phyloP scores from a whole-genome alignment of 2,888 invertebrate genomes.

The Drosophila anomalipes region DNA sequence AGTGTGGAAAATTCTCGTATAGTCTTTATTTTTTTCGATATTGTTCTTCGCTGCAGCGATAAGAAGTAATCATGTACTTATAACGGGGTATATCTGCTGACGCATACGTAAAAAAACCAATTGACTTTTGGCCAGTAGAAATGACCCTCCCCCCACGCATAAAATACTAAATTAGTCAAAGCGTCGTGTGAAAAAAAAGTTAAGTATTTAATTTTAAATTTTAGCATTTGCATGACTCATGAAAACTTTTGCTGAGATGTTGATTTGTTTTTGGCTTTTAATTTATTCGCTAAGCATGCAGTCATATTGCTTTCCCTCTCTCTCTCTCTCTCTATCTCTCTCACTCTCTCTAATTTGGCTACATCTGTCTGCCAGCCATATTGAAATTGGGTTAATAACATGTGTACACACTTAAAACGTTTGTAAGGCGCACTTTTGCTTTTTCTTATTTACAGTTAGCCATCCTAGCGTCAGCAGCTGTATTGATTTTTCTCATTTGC shows the following conservation, averaged over 20 bases:
- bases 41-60: constrained; percentile 35
- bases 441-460: constrained; percentile 42
- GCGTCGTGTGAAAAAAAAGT: constrained; percentile 43
- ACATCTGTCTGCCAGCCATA: constrained; percentile 56
- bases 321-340: neutral
- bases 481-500: constrained; percentile 79
- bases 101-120: constrained; percentile 52
- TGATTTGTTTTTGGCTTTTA: constrained; percentile 16
- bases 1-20: constrained; percentile 24
- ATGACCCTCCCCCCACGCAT: constrained; percentile 35
- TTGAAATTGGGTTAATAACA: constrained; percentile 76
- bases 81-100: constrained; percentile 50
- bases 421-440: constrained; percentile 61
- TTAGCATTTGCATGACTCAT: constrained; percentile 45
- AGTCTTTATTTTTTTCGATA: neutral
- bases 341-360: constrained; percentile 19
- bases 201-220: constrained; percentile 23
- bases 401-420: constrained; percentile 49
- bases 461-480: constrained; percentile 35
- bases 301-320: constrained; percentile 31
- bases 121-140: constrained; percentile 63
- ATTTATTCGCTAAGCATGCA: constrained; percentile 40
- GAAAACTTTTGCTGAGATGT: constrained; percentile 32
- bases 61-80: constrained; percentile 41
- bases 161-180: constrained; percentile 3